Conservation (phyloP, 2,888 invertebrate genomes). For the Agonopterix subpropinquella region DNA sequence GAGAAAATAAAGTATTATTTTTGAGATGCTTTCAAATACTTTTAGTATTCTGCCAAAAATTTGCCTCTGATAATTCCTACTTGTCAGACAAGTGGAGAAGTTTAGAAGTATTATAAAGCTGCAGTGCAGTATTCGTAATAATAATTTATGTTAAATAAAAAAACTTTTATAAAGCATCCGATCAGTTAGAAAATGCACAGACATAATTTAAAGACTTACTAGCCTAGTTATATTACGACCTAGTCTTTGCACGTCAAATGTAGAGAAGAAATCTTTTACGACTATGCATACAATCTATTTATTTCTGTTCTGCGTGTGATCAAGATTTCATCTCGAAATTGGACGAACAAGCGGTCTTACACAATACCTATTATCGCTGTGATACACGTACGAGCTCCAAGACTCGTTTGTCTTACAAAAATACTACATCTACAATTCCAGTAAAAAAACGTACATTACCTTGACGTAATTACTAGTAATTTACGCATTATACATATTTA, state of each 20-base stretch:
- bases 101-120: too few relatives aligned
- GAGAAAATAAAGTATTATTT: conserved; percentile 21
- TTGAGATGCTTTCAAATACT: conserved; percentile 2
- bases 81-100: conserved; percentile 1
- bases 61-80: background rate
- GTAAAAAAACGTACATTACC: conserved; percentile 68
- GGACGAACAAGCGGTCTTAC: conserved; percentile 43
- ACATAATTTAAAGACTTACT: conserved; percentile 47
- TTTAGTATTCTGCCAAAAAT: conserved; percentile 5
- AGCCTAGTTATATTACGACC: conserved; percentile 51
- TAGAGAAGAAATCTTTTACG: conserved; percentile 43
- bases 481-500: conserved; percentile 60
- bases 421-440: conserved; percentile 68
- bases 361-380: conserved; percentile 71
- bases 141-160: conserved; percentile 17
- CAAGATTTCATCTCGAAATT: conserved; percentile 45
- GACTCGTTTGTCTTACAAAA: conserved; percentile 61
- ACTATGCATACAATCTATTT: background rate
- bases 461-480: conserved; percentile 42
- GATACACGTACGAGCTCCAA: conserved; percentile 66
- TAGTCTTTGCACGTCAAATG: conserved; percentile 28
- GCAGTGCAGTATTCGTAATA: background rate
- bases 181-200: conserved; percentile 53
- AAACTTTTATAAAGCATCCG: conserved; percentile 44
- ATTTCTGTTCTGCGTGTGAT: background rate